Conservation (phyloP, 2,888 invertebrate species). For the Stenoptilia bipunctidactyla region DNA sequence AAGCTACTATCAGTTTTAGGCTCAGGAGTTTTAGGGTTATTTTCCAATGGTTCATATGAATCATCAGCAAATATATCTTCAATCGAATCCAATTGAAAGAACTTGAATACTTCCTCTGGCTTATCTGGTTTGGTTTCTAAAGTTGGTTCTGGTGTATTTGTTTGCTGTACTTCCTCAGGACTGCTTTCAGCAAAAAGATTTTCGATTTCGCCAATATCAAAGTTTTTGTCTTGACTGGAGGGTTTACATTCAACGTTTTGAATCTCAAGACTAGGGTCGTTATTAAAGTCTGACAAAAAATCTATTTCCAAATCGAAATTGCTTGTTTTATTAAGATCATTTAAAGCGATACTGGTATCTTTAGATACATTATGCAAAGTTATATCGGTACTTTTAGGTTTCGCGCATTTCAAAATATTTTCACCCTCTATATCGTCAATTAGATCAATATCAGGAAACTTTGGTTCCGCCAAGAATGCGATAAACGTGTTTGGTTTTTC, state of each 20-base stretch:
- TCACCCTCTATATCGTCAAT: slow-evolving; percentile 39
- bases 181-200: slow-evolving; percentile 46
- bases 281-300: slow-evolving; percentile 16
- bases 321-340: slow-evolving; percentile 8
- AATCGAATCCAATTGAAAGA: slow-evolving; percentile 40
- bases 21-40: slow-evolving; percentile 2
- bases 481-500: slow-evolving; percentile 18
- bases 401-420: slow-evolving; percentile 24
- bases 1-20: not conserved
- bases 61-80: slow-evolving; percentile 49
- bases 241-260: slow-evolving; percentile 8
- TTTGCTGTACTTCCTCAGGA: slow-evolving; percentile 25
- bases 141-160: slow-evolving; percentile 10
- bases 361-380: slow-evolving; percentile 14
- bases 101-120: slow-evolving; percentile 23
- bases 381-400: too few relatives aligned
- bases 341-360: slow-evolving; percentile 9
- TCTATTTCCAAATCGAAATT: slow-evolving; percentile 24
- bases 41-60: slow-evolving; percentile 19
- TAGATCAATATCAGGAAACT: slow-evolving; percentile 39
- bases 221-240: slow-evolving; percentile 27
- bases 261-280: slow-evolving; percentile 11
- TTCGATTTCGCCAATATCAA: slow-evolving; percentile 50
- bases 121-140: slow-evolving; percentile 16
- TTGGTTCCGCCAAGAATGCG: slow-evolving; percentile 25